A percentile compares a stretch with the other conserved stretches of the same genome.
Evolutionary conservation across 2,113 vertebrate species (phyloP).

Genomic region (Callipepla californica): DNA sequence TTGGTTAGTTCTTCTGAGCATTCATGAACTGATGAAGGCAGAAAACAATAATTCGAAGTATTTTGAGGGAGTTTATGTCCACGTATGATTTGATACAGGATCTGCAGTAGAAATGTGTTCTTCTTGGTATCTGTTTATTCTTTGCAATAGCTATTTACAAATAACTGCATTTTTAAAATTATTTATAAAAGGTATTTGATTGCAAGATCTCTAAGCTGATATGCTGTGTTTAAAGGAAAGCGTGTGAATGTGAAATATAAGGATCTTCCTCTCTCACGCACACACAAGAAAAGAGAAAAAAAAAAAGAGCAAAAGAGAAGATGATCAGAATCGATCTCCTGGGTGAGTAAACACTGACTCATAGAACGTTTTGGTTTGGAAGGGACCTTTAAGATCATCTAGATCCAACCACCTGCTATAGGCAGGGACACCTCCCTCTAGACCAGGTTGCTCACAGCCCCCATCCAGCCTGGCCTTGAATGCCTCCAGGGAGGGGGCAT

Average conservation of each 20-base stretch:
- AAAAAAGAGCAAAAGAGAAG: neutral
- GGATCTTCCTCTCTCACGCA: neutral
- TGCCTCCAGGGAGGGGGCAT: no score
- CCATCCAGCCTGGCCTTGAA: no score
- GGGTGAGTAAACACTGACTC: neutral
- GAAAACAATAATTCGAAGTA: constrained; percentile 8
- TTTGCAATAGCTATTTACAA: neutral
- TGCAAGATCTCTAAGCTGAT: neutral
- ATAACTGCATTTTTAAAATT: neutral
- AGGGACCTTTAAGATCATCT: no score
- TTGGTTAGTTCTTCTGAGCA: constrained; percentile 26
- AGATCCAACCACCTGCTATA: no score
- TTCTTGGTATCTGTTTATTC: neutral
- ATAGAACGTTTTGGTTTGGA: no score
- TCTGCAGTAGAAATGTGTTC: neutral
- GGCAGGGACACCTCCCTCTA: no score
- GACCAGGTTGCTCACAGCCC: no score
- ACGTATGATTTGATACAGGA: neutral
- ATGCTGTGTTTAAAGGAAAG: neutral
- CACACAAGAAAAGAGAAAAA: neutral
- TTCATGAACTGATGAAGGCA: neutral
- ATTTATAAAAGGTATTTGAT: neutral
- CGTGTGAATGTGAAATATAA: neutral
- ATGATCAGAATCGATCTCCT: neutral
- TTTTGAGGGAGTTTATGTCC: neutral